Evolutionary conservation across 2,113 vertebrate genomes (phyloP).

Genomic region (Lagopus muta): DNA sequence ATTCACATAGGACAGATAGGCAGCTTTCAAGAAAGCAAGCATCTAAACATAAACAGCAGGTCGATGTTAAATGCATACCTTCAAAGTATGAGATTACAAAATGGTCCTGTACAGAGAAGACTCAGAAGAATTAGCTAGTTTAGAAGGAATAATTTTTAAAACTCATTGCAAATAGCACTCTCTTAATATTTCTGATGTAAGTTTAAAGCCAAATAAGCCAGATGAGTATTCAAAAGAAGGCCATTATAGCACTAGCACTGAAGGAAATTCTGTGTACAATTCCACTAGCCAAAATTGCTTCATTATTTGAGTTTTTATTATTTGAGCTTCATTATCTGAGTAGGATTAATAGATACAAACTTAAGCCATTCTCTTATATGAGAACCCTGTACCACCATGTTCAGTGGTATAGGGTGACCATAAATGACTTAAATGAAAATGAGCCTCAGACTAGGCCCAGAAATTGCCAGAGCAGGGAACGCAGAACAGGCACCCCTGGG

Average conservation of each 20-base stretch:
- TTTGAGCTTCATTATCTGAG: fast-evolving
- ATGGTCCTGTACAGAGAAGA: not conserved
- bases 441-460: not conserved
- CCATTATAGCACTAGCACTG: not conserved
- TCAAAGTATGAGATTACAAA: not conserved
- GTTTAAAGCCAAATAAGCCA: not conserved
- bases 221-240: not conserved
- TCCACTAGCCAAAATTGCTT: not conserved
- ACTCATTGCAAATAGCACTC: not conserved
- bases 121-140: not conserved
- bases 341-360: fast-evolving
- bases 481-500: not conserved
- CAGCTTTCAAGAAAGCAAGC: not conserved
- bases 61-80: not conserved
- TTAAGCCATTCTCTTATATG: not conserved
- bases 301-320: fast-evolving
- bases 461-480: not conserved
- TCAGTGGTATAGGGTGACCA: not conserved
- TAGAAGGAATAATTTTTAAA: not conserved
- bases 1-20: not conserved
- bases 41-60: not conserved
- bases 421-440: not conserved
- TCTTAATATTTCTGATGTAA: not conserved
- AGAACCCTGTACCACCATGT: not conserved
- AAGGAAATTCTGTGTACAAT: not conserved